These are phyloP conservation scores for Axis porcinus DNA, from an alignment of 2,113 vertebrate genomes.

Conservation along the genomic window DNA sequence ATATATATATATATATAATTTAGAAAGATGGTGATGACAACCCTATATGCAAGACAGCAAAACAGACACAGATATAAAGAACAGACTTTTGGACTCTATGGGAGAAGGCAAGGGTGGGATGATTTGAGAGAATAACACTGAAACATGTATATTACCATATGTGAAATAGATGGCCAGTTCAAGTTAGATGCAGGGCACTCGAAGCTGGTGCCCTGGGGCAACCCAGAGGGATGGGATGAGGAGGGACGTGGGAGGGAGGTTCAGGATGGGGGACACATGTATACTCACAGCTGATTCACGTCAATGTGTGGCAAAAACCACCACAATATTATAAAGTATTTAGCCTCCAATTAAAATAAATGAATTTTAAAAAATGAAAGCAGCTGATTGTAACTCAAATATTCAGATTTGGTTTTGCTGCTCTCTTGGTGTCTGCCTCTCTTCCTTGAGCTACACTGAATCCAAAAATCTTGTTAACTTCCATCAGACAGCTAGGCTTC, in stretches of 20 bases:
- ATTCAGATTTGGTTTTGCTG: not conserved
- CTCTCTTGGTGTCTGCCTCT: not conserved
- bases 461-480: conserved; percentile 19
- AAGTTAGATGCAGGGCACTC: not conserved
- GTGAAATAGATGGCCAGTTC: not conserved
- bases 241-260: not conserved
- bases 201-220: not conserved
- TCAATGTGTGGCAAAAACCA: not conserved
- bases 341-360: not conserved
- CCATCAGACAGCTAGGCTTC: not conserved
- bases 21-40: not conserved
- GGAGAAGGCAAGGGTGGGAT: not conserved
- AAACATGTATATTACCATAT: not conserved
- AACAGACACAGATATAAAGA: not conserved
- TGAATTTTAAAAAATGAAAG: not conserved
- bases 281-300: not conserved
- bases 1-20: not conserved
- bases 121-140: not conserved
- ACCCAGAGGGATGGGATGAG: not conserved
- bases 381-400: not conserved
- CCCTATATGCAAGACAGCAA: not conserved
- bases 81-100: not conserved
- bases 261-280: not conserved
- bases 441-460: not conserved
- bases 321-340: not conserved